Evolutionary conservation across 2,797 vertebrate species (phyloP).

Genomic region (Scolopax bukidnonensis): DNA sequence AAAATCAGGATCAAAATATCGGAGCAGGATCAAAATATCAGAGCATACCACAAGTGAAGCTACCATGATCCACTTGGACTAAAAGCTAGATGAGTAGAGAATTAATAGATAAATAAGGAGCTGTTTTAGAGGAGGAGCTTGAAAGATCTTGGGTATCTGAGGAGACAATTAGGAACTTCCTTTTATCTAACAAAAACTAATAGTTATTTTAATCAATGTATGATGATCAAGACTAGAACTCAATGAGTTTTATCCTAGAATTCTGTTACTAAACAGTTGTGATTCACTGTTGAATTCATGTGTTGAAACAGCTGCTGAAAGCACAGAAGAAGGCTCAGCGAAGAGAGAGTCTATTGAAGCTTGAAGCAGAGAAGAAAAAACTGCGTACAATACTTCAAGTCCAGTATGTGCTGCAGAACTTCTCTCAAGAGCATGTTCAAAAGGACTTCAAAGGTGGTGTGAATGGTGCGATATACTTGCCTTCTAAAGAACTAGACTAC

Average conservation of each 20-base stretch:
- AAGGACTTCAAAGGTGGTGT: conserved; percentile 84
- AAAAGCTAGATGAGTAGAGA: background rate
- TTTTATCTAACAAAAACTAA: background rate
- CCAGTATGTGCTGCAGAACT: conserved; percentile 88
- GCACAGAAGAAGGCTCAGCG: conserved; percentile 87
- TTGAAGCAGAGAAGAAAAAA: conserved; percentile 85
- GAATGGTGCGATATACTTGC: conserved; percentile 84
- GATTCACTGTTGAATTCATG: background rate
- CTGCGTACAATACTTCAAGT: conserved; percentile 87
- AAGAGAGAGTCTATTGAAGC: conserved; percentile 82
- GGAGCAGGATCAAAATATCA: background rate
- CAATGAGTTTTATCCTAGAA: background rate
- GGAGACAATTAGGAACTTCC: background rate
- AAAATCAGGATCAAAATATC: background rate
- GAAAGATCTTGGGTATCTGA: background rate
- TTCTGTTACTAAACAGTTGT: background rate
- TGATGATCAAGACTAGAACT: background rate
- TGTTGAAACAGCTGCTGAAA: conserved; percentile 84
- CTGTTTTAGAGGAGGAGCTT: background rate
- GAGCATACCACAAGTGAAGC: background rate
- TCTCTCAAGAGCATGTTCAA: conserved; percentile 86
- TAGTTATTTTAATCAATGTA: background rate
- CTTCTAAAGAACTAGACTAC: conserved; percentile 84
- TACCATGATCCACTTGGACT: background rate
- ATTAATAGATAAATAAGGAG: background rate